Conservation (phyloP, 2,888 invertebrate species). For the Troides helena region DNA sequence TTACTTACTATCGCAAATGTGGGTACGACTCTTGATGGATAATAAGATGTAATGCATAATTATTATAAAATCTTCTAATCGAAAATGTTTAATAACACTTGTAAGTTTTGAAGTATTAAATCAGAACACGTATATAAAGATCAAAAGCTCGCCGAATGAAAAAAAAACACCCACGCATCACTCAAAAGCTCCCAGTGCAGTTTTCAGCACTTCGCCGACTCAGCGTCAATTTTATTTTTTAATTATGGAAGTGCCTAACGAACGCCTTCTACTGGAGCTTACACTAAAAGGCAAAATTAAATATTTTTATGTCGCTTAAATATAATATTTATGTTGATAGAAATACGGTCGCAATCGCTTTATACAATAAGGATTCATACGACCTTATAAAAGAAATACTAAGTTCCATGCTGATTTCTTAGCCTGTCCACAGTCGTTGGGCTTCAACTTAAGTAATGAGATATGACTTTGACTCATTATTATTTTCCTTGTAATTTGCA, state of each 20-base stretch:
- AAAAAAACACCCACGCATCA: conserved; percentile 45
- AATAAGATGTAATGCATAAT: no score
- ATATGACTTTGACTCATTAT: conserved; percentile 72
- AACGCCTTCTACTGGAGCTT: conserved; percentile 49
- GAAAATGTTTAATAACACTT: neutral
- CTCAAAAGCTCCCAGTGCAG: conserved; percentile 48
- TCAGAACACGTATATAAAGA: conserved; percentile 7
- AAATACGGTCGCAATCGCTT: conserved; percentile 26
- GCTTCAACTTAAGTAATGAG: conserved; percentile 73
- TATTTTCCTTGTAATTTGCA: conserved; percentile 33
- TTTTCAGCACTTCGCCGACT: conserved; percentile 59
- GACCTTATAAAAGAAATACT: conserved; percentile 42
- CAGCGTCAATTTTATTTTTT: conserved; percentile 65
- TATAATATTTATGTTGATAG: conserved; percentile 37
- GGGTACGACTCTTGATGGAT: no score
- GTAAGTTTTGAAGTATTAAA: neutral
- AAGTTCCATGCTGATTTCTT: conserved; percentile 56
- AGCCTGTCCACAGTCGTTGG: conserved; percentile 64
- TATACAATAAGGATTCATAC: neutral
- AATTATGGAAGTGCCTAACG: conserved; percentile 72
- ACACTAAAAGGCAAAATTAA: neutral
- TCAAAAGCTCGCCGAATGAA: conserved; percentile 31
- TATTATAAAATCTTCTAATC: no score
- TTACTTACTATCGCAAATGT: no score
- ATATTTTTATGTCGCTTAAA: conserved; percentile 9